Evolutionary conservation across 2,113 vertebrate species (phyloP), one percentile per base, ranked within the genome.

Genomic region (Dendropsophus ebraccatus): DNA sequence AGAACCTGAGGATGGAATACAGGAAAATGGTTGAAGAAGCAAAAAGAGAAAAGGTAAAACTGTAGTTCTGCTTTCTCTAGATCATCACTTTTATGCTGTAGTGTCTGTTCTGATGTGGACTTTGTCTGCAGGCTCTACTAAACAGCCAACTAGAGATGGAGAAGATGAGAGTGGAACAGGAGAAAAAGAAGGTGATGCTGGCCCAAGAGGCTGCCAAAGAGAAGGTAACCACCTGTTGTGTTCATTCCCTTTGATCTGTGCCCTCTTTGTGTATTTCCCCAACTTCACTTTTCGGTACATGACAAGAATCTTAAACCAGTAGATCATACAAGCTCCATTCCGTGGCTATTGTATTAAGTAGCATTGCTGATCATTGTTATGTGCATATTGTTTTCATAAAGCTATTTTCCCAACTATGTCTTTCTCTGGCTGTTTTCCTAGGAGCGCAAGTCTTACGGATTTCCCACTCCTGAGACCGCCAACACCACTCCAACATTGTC

Each of bases 121-220:
- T 60, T 28, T 82, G 88, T 87, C 74, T 87, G 67, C 87, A 99
- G 98, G 91, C 91, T 1, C 90, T 98, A 49, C 90, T 99, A 81
- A 89, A 91, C 88, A 98, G 96, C 93, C 98, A 99, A 80, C 90
- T 99, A 87, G 98, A 99, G 93, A 98, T 99, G 96, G 98, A 99
- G 90, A 99, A 96, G 91, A 96, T 99, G 96, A 99, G 97, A 91
- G 96, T 97, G 89, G 98, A 99, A 89, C 97, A 99, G 89, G 98
- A 99, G 92, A 99, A 96, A 90, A 99, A 99, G 92, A 99, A 97
- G 89, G 95, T 91, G 76, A 91, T 97, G 91, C 92, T 98, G 1
- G 93, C 96, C 62, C 97, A 99, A 90, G 98, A 99, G 93, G 93
- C 96, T 49, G 91, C 95, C 28, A 99, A 95, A 91, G 98, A 99